Evolutionary conservation across 2,888 invertebrate species (phyloP), one percentile per base, ranked within the genome.

Genomic region (Acronicta psi): DNA sequence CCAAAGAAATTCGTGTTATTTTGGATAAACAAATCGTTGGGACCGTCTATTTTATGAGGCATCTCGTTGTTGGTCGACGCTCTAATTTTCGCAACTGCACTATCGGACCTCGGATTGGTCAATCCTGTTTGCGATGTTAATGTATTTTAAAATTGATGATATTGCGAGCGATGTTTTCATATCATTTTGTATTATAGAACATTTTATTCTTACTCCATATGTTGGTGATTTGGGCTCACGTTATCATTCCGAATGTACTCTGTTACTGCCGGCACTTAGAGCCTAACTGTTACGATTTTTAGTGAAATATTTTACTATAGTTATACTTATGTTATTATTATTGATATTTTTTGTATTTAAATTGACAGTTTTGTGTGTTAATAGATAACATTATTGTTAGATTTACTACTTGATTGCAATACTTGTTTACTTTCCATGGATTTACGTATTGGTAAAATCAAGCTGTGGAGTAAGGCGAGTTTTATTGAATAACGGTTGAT

Each of bases 401-500:
- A 55, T 75, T 60, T 69, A 67, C 44, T 52, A 44, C 44, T 53
- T 57, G 58, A 45, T 73, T 68, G 72, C 75, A 77, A 59, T 64
- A 50, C 70, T 68, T 71, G 55, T 65, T 58, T 63, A 62, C 57
- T 70, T 73, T 66, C 64, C 50, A 50, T 57, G 44, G 50, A 59
- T 55, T 73, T 69, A 75, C 44, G 49, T 64, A 60, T 54, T 51
- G 34, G 69, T 60, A 60, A 69, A 63, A 82, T 84, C 84, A 82
- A 86, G 83, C 79, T 81, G 79, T 81, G 86, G 85, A 87, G 84
- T 86, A 83, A 83, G 82, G 74, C n/a, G 63, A 47, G 68, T 71
- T 78, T 79, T 79, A 79, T 83, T 82, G 82, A 81, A 77, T 81
- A 82, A 79, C 53, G 67, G 77, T 86, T 81, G 78, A 77, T 85